These are phyloP conservation scores for Hypotaenidia philippensis DNA, from an alignment of 2,797 vertebrate species.

Conservation along the genomic window DNA sequence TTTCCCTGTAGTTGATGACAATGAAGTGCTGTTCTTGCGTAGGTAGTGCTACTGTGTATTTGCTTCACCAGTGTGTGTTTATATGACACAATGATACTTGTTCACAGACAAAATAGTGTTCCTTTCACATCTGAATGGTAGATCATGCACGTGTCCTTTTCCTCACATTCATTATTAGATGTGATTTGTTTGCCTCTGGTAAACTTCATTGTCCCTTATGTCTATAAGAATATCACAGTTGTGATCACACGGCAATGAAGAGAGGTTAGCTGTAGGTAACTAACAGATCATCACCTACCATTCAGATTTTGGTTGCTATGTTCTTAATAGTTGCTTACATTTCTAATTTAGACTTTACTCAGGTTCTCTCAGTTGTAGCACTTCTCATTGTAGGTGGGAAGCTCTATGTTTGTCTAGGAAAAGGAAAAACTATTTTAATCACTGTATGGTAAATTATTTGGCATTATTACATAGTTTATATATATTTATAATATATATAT, in stretches of 20 bases:
- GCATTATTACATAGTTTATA: background rate
- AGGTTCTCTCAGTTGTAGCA: background rate
- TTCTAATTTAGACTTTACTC: background rate
- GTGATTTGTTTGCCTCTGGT: background rate
- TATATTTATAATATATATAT: no score
- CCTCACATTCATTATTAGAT: background rate
- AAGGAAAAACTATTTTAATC: background rate
- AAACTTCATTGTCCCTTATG: background rate
- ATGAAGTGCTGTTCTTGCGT: background rate
- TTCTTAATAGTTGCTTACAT: background rate
- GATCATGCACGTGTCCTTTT: background rate
- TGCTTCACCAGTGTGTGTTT: background rate
- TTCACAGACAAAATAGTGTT: background rate
- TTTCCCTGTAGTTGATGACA: background rate
- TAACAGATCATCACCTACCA: background rate
- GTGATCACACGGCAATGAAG: background rate
- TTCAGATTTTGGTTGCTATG: accelerated
- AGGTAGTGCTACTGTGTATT: background rate
- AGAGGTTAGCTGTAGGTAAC: background rate
- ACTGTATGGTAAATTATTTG: background rate
- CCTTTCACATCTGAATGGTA: background rate
- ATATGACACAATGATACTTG: accelerated
- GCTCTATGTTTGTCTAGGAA: background rate
- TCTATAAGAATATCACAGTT: background rate
- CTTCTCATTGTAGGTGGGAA: background rate